Conservation (phyloP, 1,140 invertebrate species). For the Saccostrea echinata region DNA sequence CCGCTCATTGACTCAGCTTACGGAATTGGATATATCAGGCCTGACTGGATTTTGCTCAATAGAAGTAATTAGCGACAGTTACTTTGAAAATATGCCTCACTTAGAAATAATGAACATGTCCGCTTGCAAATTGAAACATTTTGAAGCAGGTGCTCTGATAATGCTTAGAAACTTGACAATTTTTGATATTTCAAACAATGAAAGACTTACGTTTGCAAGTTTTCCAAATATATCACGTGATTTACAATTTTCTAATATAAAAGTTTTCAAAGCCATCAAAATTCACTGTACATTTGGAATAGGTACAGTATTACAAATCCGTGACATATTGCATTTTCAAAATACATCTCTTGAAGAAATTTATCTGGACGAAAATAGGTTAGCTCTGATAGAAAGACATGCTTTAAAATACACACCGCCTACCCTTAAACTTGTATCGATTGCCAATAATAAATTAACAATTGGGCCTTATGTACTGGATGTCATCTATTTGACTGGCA, state of each 20-base stretch:
- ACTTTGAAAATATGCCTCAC: not conserved
- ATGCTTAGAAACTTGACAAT: not conserved
- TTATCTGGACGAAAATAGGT: conserved; percentile 42
- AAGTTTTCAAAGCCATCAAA: conserved; percentile 40
- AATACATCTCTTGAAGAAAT: conserved; percentile 40
- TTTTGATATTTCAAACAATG: conserved; percentile 47
- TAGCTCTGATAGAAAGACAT: not conserved
- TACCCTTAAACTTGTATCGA: conserved; percentile 26
- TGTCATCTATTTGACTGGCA: not conserved
- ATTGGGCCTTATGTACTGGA: conserved; percentile 33
- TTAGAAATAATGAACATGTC: conserved; percentile 42
- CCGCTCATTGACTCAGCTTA: not conserved
- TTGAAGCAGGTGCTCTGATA: conserved; percentile 23
- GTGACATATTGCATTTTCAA: not conserved
- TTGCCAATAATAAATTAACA: conserved; percentile 38
- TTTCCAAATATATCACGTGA: conserved; percentile 38
- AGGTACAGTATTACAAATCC: not conserved
- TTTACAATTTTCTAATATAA: too few species aligned
- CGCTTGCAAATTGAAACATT: conserved; percentile 1
- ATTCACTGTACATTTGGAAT: conserved; percentile 47
- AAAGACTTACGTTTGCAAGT: conserved; percentile 19
- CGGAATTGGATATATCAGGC: conserved; percentile 29
- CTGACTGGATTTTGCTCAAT: not conserved
- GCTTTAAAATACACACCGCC: not conserved
- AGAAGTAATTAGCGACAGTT: not conserved